Evolutionary conservation across 2,113 vertebrate genomes (phyloP), one percentile per base, ranked within the genome.

Genomic region (Atlantisia rogersi): DNA sequence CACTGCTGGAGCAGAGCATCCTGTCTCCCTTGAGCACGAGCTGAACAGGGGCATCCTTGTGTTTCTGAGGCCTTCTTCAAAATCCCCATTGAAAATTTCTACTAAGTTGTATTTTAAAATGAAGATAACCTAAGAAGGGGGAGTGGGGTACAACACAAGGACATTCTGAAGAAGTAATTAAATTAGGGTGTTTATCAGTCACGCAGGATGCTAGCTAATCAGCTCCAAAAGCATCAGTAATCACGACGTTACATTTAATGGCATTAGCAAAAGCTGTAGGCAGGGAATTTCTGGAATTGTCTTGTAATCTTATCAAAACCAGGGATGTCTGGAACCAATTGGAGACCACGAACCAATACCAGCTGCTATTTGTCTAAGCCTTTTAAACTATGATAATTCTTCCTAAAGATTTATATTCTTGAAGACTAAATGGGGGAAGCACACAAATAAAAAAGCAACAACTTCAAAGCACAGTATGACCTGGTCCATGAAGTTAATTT

Each of bases 261-360:
- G 86, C 77, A 87, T 91, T 93, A 97, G 76, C 69, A 84, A 92
- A 84, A 95, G 81, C 89, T 97, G 90, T 96, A 89, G 95, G 90
- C 83, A 92, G 68, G 60, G 82, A 90, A 90, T 86, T 97, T 96
- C 90, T 94, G 62, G 92, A 69, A 93, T 85, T 88, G 95, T 91
- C 82, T 82, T 62, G 79, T 58, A 93, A 94, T 55, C 82, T 94
- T 93, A 97, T 93, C 86, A 94, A 97, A 97, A 95, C 79, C 75
- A 95, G 89, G 90, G 96, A 97, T 88, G 86, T 85, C 94, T 98
- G 75, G 95, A 96, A 97, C 86, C 94, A 97, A 94, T 94, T 96
- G 86, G 65, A 94, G 35, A 84, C 85, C 44, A 76, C 15, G 93
- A 97, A 94, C 67, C 85, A 97, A 92, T 82, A 95, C 76, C 76